A percentile compares a stretch with the other conserved stretches of the same genome.
Conservation (phyloP, 2,113 vertebrate genomes). For the Dasyurus viverrinus region DNA sequence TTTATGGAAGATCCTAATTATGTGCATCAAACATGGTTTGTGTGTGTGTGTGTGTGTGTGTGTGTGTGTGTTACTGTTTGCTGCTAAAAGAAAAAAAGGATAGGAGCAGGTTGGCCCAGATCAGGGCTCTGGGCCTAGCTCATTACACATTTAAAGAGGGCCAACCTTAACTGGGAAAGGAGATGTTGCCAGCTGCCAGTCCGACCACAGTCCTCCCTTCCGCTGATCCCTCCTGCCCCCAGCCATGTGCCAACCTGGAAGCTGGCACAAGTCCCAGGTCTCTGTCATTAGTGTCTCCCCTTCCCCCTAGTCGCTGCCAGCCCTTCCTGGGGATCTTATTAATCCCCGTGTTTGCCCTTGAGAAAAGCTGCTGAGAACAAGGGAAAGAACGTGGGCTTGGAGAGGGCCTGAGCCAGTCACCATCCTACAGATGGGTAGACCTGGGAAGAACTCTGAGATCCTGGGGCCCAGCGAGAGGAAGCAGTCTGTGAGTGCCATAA, state of each 20-base stretch:
- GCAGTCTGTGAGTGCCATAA: neutral
- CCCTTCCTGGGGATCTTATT: conserved; percentile 31
- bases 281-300: neutral
- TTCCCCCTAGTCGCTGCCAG: conserved; percentile 10
- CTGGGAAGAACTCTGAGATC: neutral
- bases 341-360: conserved; percentile 56
- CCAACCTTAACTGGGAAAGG: neutral
- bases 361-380: conserved; percentile 2
- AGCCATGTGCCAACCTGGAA: conserved; percentile 55
- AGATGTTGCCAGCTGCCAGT: neutral
- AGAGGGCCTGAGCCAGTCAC: neutral
- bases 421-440: neutral
- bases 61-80: neutral
- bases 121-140: neutral
- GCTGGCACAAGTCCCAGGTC: conserved; percentile 38
- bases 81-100: neutral
- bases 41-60: too few relatives aligned
- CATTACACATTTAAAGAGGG: neutral
- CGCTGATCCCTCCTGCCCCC: neutral
- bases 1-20: neutral
- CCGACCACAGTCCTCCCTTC: neutral
- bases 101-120: neutral
- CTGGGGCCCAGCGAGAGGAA: neutral
- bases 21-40: too few relatives aligned
- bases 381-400: neutral